Base-by-base conservation (phyloP, 2,797 vertebrate species). In the Notoglanidium macrostoma region DNA sequence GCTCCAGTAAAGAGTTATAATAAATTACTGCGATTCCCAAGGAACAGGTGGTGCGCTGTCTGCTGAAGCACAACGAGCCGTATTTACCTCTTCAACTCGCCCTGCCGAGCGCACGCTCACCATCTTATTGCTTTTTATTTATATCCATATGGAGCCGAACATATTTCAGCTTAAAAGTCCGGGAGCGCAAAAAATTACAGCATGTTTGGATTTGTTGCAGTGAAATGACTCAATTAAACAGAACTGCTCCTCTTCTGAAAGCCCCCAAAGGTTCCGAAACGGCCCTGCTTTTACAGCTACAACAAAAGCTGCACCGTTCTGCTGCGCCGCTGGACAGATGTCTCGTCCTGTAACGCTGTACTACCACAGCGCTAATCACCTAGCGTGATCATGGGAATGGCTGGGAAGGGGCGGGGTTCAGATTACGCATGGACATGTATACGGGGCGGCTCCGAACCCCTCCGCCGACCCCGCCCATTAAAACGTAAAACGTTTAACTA, bases 1-100 rank as follows among this genome's bases (percentile, higher is more conserved):
- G 93, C 94, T 94, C 94, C 93, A 88, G 92, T 35, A 94, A 94
- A 93, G 93, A 93, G 92, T 92, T 94, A 93, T 95, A 95, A 95
- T 95, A 94, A 94, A 95, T 95, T 93, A 94, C 92, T 92, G 91
- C 85, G 92, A 92, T 94, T 95, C 94, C 94, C 94, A 80, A 92
- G 90, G 93, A 95, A 94, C 94, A 95, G 94, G 94, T 95, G 95
- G 77, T 35, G 77, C 5, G 94, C 93, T 94, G 91, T 93, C 93
- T 94, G 93, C 65, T 83, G 81, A 23, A 70, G 65, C 46, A 51
- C 65, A 55, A 83, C 29, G 2, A 83, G 63, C 49, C 35, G 61
- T 59, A 54, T 51, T 40, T 83, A 44, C 63, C 63, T 82, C 80
- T 32, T 65, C 40, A 51, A 82, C 80, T 67, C 77, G 77, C 77